Base-by-base conservation (phyloP, 2,888 invertebrate species). In the Drosophila robusta region DNA sequence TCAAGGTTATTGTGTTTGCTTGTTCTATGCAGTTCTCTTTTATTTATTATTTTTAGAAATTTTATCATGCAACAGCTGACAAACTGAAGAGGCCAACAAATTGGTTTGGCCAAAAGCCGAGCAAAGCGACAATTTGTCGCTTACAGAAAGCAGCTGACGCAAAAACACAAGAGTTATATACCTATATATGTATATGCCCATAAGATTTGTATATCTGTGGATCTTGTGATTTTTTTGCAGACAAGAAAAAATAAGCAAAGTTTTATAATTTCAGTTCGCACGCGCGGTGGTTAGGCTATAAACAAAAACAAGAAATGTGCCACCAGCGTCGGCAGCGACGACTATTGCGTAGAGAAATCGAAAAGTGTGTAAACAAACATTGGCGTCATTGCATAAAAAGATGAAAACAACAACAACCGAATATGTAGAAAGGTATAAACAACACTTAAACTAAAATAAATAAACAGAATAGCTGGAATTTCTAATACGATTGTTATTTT, bases 61-160 rank as follows among this genome's bases (percentile, higher is more conserved):
- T 85, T 73, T 74, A 88, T 89, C 89, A 86, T 79, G 74, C 88
- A 87, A 89, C 89, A 84, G 88, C 88, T 89, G 89, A 89, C 69
- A 66, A 38, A 56, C 14, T 38, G 29, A 29, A 52, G 57, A 49
- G 67, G 57, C 52, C 51, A 57, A 57, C 54, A 44, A 61, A 63
- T 55, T 68, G 39, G 16, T 34, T 57, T 54, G 42, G 44, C 67
- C 50, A 41, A 56, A 36, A 11, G 16, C n/a, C 46, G 51, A 36
- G 18, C 18, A 12, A 8, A 38, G 39, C 63, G 51, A 41, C 76
- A 70, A 70, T 54, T 58, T 66, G 78, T 73, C 24, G 78, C 57
- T 47, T 14, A 36, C 24, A 32, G 49, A 49, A 44, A 57, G 46
- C 51, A 24, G 54, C 62, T 60, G 46, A 78, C 61, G 55, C 55